Conservation (phyloP, 2,888 invertebrate genomes). For the Drosophila glabriapex region DNA sequence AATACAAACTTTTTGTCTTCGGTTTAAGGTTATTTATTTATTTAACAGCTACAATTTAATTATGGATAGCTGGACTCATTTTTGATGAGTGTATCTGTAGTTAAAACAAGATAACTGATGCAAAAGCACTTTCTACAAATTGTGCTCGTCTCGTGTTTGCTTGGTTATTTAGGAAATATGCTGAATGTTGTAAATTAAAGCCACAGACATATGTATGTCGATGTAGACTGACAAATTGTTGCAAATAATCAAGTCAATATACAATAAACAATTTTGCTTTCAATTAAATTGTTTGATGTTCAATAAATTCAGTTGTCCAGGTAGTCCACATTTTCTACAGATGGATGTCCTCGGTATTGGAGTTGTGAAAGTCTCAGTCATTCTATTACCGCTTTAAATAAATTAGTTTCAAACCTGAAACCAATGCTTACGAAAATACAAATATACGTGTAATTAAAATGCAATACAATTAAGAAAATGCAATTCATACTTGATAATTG, state of each 20-base stretch:
- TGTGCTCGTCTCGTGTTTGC: slow-evolving; percentile 17
- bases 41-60: not conserved
- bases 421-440: not conserved
- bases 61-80: not conserved
- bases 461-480: not conserved
- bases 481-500: not conserved
- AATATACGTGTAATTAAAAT: not conserved
- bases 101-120: slow-evolving; percentile 8
- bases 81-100: not conserved
- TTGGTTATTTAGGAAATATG: slow-evolving; percentile 12
- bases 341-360: not conserved
- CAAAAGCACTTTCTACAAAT: slow-evolving; percentile 35
- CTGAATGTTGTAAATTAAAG: not conserved
- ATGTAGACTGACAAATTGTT: not conserved
- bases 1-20: not conserved
- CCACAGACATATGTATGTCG: not conserved
- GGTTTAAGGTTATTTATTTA: not conserved
- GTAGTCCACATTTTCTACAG: not conserved
- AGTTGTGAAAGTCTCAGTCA: not conserved
- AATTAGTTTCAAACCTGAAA: not conserved
- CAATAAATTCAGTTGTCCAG: not conserved
- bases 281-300: slow-evolving; percentile 2
- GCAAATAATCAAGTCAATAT: not conserved
- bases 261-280: slow-evolving; percentile 1
- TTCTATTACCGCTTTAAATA: not conserved